phyloP scores from a whole-genome alignment of 2,888 invertebrate genomes.

The Thera britannica region DNA sequence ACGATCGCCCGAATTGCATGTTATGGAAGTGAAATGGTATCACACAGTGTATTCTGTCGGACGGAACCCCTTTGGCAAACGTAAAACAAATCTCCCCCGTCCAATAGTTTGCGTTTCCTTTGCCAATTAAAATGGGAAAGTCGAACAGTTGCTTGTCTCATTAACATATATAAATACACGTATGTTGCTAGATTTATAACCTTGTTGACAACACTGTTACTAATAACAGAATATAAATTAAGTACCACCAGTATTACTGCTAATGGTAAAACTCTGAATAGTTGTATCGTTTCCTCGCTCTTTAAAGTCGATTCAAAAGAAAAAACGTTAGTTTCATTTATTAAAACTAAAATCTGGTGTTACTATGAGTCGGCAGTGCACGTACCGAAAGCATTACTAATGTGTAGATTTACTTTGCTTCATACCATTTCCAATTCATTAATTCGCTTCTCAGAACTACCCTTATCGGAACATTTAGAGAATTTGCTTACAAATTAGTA shows the following conservation, averaged over 20 bases:
- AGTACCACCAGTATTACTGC: too few relatives aligned
- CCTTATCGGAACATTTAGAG: slow-evolving; percentile 1
- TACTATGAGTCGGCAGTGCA: too few relatives aligned
- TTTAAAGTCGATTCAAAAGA: background rate
- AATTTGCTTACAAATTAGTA: slow-evolving; percentile 11
- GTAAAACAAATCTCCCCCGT: slow-evolving; percentile 9
- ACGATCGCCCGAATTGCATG: background rate
- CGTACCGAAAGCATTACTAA: too few relatives aligned
- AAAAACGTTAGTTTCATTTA: too few relatives aligned
- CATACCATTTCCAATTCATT: background rate
- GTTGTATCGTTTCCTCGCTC: background rate
- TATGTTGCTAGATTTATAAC: slow-evolving; percentile 12
- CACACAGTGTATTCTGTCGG: background rate
- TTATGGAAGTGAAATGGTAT: background rate
- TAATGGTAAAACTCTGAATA: too few relatives aligned
- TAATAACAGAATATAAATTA: background rate
- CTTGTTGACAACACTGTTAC: slow-evolving; percentile 3
- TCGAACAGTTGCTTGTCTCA: slow-evolving; percentile 13
- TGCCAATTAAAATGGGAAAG: slow-evolving; percentile 30
- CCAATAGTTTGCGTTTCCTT: slow-evolving; percentile 13
- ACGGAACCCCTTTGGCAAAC: background rate
- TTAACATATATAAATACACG: slow-evolving; percentile 15
- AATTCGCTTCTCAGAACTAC: background rate
- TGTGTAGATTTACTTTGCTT: background rate
- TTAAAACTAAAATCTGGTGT: too few relatives aligned